These are phyloP conservation scores for Pseudochirops cupreus DNA, from an alignment of 2,797 vertebrate genomes.

Conservation along the genomic window DNA sequence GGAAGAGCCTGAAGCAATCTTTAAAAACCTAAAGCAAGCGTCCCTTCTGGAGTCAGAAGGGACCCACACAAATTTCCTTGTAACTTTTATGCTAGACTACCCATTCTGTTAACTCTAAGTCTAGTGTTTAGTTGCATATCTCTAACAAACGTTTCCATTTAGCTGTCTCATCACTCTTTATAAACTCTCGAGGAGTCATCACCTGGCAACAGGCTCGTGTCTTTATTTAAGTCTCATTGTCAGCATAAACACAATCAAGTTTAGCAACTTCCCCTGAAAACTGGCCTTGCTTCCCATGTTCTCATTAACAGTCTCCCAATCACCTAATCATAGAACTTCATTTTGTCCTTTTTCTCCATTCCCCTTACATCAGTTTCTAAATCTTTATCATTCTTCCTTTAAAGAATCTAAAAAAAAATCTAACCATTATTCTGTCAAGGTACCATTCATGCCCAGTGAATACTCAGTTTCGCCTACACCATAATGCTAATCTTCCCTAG, in stretches of 20 bases:
- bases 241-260: background rate
- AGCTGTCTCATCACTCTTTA: background rate
- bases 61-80: background rate
- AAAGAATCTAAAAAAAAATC: background rate
- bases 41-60: background rate
- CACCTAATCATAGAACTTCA: background rate
- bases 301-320: background rate
- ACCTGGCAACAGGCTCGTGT: background rate
- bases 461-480: background rate
- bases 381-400: background rate
- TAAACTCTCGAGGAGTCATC: background rate
- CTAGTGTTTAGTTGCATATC: background rate
- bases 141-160: background rate
- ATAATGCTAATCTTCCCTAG: background rate
- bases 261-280: background rate
- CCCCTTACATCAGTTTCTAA: background rate
- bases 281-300: background rate
- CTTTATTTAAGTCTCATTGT: background rate
- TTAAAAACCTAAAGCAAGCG: background rate
- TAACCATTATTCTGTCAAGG: background rate
- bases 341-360: background rate
- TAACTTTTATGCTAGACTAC: background rate
- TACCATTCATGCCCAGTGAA: background rate
- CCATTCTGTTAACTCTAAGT: background rate
- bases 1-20: background rate